Conservation (phyloP, 2,797 vertebrate genomes). For the Micropoecilia bifurca region DNA sequence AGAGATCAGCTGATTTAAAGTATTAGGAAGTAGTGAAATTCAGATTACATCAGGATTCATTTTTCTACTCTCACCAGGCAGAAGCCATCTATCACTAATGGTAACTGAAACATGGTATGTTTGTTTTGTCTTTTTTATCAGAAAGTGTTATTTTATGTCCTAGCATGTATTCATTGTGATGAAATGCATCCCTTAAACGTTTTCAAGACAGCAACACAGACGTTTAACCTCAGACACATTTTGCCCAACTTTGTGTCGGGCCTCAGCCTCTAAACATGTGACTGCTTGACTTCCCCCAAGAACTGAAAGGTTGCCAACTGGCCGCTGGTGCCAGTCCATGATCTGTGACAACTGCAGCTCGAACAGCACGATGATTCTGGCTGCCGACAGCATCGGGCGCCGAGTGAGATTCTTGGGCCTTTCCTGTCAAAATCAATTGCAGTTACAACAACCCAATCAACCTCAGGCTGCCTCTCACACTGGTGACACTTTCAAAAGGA, state of each 20-base stretch:
- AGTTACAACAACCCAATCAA: not conserved
- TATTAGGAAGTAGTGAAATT: not conserved
- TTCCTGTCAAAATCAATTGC: conserved; percentile 19
- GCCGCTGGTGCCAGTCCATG: conserved; percentile 4
- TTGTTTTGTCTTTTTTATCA: not conserved
- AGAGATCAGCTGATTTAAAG: not conserved
- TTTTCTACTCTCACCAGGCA: not conserved
- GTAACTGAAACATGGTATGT: not conserved
- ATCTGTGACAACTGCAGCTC: conserved; percentile 6
- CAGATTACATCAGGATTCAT: not conserved
- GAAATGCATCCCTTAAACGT: not conserved
- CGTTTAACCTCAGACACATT: not conserved
- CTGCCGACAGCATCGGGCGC: not conserved
- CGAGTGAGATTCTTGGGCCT: not conserved
- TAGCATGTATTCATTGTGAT: not conserved
- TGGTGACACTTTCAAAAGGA: not conserved
- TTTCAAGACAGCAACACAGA: not conserved
- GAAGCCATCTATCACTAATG: not conserved
- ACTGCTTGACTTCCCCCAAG: conserved; percentile 6
- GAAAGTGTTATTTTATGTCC: not conserved
- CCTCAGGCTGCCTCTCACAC: conserved; percentile 2
- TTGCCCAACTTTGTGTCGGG: not conserved
- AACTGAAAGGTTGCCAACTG: not conserved
- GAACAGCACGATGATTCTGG: conserved; percentile 7
- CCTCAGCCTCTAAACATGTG: not conserved